These are phyloP conservation scores for Balaeniceps rex DNA, from an alignment of 2,113 vertebrate species.

Conservation along the genomic window DNA sequence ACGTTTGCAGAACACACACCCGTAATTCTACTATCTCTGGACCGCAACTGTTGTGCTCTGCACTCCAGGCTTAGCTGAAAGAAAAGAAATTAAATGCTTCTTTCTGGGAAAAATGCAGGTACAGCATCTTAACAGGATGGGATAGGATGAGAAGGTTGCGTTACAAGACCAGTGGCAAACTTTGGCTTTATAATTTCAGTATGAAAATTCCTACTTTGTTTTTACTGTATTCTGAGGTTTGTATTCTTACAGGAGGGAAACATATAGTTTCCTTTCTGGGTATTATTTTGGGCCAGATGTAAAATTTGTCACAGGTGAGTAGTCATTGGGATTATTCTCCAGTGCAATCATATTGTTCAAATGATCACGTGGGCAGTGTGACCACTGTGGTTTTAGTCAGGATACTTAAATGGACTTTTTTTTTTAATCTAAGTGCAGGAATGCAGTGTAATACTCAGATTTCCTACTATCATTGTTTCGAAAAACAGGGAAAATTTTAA, in stretches of 20 bases:
- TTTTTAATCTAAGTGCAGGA: neutral
- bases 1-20: slow-evolving; percentile 47
- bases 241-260: neutral
- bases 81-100: neutral
- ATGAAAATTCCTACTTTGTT: neutral
- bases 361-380: neutral
- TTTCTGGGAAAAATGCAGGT: neutral
- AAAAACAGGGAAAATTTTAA: neutral
- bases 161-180: neutral
- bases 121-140: neutral
- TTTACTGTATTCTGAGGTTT: neutral
- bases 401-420: neutral
- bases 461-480: neutral
- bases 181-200: neutral
- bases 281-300: neutral
- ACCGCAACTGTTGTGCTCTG: neutral
- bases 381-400: neutral
- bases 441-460: neutral
- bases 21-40: slow-evolving; percentile 24
- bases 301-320: neutral
- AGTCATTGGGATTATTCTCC: neutral
- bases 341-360: neutral
- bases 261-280: neutral
- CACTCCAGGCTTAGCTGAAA: neutral
- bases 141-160: neutral